A percentile compares a stretch with the other conserved stretches of the same genome.
These are phyloP conservation scores for Saguinus imperator DNA, from an alignment of 2,113 vertebrate species.

Conservation along the genomic window DNA sequence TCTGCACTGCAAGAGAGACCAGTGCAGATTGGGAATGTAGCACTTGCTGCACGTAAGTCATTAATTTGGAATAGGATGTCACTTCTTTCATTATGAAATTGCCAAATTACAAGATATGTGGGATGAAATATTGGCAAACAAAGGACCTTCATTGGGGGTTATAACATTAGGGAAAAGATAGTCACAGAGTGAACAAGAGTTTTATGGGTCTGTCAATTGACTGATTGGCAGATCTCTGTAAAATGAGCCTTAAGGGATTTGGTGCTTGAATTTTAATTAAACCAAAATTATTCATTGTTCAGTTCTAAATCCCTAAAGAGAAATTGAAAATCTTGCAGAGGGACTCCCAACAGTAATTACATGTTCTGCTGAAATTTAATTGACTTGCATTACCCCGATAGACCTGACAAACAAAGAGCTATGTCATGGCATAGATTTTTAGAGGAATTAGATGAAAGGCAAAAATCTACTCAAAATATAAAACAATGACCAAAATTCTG, in stretches of 20 bases:
- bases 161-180: slow-evolving; percentile 27
- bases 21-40: not conserved
- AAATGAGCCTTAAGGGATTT: slow-evolving; percentile 58
- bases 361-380: slow-evolving; percentile 71
- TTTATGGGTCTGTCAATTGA: slow-evolving; percentile 54
- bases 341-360: slow-evolving; percentile 57
- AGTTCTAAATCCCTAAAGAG: slow-evolving; percentile 66
- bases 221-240: slow-evolving; percentile 66
- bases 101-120: slow-evolving; percentile 47
- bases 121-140: slow-evolving; percentile 62
- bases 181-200: slow-evolving; percentile 29
- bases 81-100: slow-evolving; percentile 57
- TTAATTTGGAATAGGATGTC: slow-evolving; percentile 43
- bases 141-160: slow-evolving; percentile 32
- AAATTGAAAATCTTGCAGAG: slow-evolving; percentile 58
- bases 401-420: slow-evolving; percentile 56
- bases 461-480: slow-evolving; percentile 25
- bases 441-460: slow-evolving; percentile 31
- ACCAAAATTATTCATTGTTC: slow-evolving; percentile 71
- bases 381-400: slow-evolving; percentile 63
- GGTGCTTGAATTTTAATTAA: slow-evolving; percentile 77
- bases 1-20: not conserved
- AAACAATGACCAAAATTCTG: not conserved
- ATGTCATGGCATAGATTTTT: slow-evolving; percentile 11
- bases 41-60: not conserved